Base-by-base conservation (phyloP, 2,888 invertebrate species). In the Tenthredo scrophulariae region DNA sequence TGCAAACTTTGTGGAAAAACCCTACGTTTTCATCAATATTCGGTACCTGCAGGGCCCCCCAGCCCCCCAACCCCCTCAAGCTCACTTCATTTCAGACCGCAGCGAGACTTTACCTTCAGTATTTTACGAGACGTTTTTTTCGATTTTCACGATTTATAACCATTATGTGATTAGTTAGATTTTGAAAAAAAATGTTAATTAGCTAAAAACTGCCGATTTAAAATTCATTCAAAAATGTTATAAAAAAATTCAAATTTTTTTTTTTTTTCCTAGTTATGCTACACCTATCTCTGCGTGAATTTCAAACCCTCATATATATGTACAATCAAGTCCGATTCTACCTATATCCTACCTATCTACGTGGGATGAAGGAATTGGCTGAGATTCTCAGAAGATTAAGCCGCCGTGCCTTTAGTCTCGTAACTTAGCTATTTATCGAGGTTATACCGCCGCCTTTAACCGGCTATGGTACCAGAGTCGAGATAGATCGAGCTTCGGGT, bases 1-100 rank as follows among this genome's bases (percentile, higher is more conserved):
- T 18, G 50, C 43, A 54, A 85, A 86, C 84, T 86, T 85, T 37
- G 37, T 29, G 50, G 74, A 50, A 18, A 58, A 86, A 86, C 85
- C 80, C 84, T 40, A 74, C 50, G 18, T 86, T 85, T 85, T 58
- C 85, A 67, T 70, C 58, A 70, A 86, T 85, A 86, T 85, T 86
- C 85, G 82, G 50, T 77, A 54, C n/a, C 79, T 80, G 80, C 74
- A n/a, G n/a, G n/a, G n/a, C n/a, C n/a, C n/a, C n/a, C n/a, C n/a
- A n/a, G 72, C 15, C 15, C 13, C 67, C 18, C 29, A 26, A 62
- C 62, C 22, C 62, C 62, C 26, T 26, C 3, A 22, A 62, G 4
- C 26, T 62, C 62, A 62, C 62, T 62, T 62, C 62, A 62, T 62
- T 22, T 13, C 62, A 62, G 26, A 26, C 62, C 62, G 26, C 13